These are phyloP conservation scores for Diabrotica virgifera DNA, from an alignment of 1,140 invertebrate genomes.

Conservation along the genomic window DNA sequence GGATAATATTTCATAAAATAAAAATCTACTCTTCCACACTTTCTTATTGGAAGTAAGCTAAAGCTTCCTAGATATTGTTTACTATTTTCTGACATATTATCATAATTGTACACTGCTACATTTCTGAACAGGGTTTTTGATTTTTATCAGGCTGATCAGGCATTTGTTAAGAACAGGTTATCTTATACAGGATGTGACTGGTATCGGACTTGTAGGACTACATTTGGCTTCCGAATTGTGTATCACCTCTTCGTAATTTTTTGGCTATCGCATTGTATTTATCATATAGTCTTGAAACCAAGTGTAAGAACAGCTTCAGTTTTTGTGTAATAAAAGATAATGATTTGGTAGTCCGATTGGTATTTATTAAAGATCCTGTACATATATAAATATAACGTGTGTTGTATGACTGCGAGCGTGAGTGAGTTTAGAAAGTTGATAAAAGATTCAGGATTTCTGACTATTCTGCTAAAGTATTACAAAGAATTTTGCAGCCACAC, in stretches of 20 bases:
- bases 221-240: too few species aligned
- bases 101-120: background rate
- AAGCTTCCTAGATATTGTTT: background rate
- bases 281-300: too few species aligned
- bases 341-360: constrained; percentile 5
- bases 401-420: constrained; percentile 7
- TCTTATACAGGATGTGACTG: too few species aligned
- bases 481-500: too few species aligned
- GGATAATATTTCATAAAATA: constrained; percentile 16
- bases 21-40: constrained; percentile 1
- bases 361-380: constrained; percentile 10
- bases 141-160: constrained; percentile 14
- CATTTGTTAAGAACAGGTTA: constrained; percentile 2
- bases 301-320: too few species aligned
- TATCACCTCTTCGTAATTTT: too few species aligned
- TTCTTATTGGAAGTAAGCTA: background rate
- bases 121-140: constrained; percentile 15
- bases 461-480: background rate
- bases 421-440: background rate
- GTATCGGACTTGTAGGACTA: too few species aligned
- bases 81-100: constrained; percentile 18
- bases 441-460: background rate
- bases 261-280: too few species aligned
- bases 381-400: constrained; percentile 1
- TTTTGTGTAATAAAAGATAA: too few species aligned